phyloP scores from a whole-genome alignment of 2,888 invertebrate species.

The Anoncus sp. region DNA sequence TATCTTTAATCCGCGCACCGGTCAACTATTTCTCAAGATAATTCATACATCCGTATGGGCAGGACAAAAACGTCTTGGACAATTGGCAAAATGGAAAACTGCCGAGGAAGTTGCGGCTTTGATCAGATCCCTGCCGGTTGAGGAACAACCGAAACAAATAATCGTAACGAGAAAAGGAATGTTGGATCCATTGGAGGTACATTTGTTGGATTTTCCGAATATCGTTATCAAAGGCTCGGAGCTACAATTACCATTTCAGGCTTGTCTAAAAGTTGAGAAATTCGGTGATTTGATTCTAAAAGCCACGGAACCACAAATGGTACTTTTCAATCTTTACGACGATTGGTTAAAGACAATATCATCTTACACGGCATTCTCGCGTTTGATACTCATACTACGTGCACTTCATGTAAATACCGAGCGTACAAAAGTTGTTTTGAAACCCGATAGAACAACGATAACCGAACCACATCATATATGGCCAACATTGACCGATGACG shows the following conservation, averaged over 20 bases:
- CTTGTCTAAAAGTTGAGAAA: conserved; percentile 99
- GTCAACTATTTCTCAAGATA: conserved; percentile 99
- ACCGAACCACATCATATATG: conserved; percentile 99
- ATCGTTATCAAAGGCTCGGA: conserved; percentile 99
- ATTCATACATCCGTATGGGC: conserved; percentile 99
- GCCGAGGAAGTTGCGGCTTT: conserved; percentile 99
- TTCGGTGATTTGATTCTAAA: conserved; percentile 99
- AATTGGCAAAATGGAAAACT: conserved; percentile 99
- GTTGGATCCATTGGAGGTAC: conserved; percentile 99
- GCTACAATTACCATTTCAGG: conserved; percentile 99
- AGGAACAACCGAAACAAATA: conserved; percentile 99
- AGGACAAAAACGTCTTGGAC: conserved; percentile 99
- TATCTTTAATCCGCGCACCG: conserved; percentile 99
- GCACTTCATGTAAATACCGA: conserved; percentile 99
- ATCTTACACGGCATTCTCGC: conserved; percentile 99
- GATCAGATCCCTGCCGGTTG: conserved; percentile 99
- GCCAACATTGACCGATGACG: conserved; percentile 98
- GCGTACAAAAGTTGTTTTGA: conserved; percentile 98
- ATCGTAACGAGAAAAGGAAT: conserved; percentile 99
- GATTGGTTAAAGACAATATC: conserved; percentile 99
- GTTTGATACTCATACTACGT: conserved; percentile 97
- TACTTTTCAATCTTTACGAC: conserved; percentile 99
- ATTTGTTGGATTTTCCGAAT: conserved; percentile 99
- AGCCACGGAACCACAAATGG: conserved; percentile 99
- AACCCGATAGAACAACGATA: conserved; percentile 99